These are phyloP conservation scores for Tinamus major DNA, from an alignment of 2,797 vertebrate species.

Conservation along the genomic window DNA sequence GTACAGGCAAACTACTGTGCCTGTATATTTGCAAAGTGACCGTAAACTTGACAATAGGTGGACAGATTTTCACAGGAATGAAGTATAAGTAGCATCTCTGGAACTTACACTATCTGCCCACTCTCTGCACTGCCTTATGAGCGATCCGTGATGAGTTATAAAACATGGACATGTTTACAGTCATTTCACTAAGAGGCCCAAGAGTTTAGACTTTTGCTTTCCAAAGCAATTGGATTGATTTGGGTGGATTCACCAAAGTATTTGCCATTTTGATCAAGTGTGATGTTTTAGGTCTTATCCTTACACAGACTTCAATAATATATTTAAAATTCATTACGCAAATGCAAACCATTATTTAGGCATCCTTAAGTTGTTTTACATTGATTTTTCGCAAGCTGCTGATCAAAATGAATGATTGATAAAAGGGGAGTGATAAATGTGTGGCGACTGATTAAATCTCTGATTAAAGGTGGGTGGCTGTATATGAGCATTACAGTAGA, in stretches of 20 bases:
- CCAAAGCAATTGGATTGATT: neutral
- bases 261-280: neutral
- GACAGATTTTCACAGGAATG: neutral
- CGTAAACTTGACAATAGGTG: neutral
- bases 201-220: neutral
- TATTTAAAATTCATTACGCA: neutral
- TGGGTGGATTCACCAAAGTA: neutral
- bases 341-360: neutral
- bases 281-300: neutral
- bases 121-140: neutral
- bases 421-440: neutral
- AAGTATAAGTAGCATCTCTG: neutral
- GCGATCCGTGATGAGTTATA: too few relatives aligned
- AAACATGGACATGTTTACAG: neutral
- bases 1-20: too few relatives aligned
- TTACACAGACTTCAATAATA: neutral
- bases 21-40: neutral
- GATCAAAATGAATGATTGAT: neutral
- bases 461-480: neutral
- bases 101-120: neutral
- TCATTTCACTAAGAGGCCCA: neutral
- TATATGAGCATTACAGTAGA: neutral
- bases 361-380: neutral
- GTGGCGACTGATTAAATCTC: too few relatives aligned
- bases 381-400: neutral